Conservation (phyloP, 2,888 invertebrate species). For the Ophion costatus region DNA sequence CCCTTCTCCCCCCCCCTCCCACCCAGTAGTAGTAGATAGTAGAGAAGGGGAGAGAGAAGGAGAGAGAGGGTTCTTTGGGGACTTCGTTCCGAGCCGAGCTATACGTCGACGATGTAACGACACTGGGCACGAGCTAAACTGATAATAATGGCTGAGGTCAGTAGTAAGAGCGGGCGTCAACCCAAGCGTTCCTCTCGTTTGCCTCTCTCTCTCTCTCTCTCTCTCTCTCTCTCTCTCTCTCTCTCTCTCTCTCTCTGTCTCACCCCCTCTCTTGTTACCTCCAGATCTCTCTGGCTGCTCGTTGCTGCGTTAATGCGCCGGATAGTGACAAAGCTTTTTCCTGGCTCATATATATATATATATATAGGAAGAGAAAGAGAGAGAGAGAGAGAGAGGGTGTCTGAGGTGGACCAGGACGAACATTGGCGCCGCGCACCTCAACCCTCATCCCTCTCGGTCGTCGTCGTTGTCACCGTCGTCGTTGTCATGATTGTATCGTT, state of each 20-base stretch:
- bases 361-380: no score
- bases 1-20: no score
- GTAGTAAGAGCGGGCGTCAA: slow-evolving; percentile 49
- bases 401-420: slow-evolving; percentile 28
- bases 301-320: slow-evolving; percentile 51
- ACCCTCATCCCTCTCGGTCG: background rate
- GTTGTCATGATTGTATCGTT: background rate
- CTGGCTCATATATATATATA: background rate
- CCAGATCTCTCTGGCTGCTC: background rate
- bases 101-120: slow-evolving; percentile 63
- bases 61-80: slow-evolving; percentile 31
- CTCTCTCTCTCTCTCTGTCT: background rate
- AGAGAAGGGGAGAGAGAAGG: background rate
- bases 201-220: slow-evolving; percentile 14
- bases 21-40: no score
- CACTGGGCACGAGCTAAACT: slow-evolving; percentile 66
- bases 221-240: background rate
- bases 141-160: slow-evolving; percentile 67
- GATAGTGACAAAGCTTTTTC: slow-evolving; percentile 48
- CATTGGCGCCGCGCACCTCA: background rate
- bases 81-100: slow-evolving; percentile 28
- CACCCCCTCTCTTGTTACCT: no score
- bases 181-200: slow-evolving; percentile 26
- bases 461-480: slow-evolving; percentile 7
- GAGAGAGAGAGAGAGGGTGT: slow-evolving; percentile 8